Percentiles rank a stretch among this genome's conserved stretches.
phyloP scores from a whole-genome alignment of 2,113 vertebrate species.

The Nicator chloris region DNA sequence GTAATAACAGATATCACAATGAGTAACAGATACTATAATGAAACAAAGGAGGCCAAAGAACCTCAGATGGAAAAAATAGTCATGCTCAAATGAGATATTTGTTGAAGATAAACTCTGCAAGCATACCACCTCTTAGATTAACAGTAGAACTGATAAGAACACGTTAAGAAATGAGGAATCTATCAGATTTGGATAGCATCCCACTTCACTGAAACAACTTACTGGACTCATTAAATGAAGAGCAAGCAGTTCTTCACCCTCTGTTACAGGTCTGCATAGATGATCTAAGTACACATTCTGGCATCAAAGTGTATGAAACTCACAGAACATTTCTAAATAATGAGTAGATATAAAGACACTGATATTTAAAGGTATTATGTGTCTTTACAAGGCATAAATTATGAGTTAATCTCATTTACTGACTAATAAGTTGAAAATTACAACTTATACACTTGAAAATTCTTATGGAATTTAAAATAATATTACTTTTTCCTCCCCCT shows the following conservation, averaged over 20 bases:
- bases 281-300: not conserved
- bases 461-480: not conserved
- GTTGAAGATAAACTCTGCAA: not conserved
- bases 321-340: not conserved
- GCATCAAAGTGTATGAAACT: not conserved
- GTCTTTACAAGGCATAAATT: not conserved
- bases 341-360: not conserved
- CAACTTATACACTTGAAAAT: not conserved
- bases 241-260: not conserved
- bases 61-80: not conserved
- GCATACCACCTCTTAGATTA: not conserved
- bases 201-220: not conserved
- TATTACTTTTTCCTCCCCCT: not conserved
- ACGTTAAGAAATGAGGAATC: too few species aligned
- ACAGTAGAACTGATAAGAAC: not conserved
- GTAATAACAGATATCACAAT: not conserved
- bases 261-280: not conserved
- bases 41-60: not conserved
- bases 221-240: not conserved
- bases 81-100: not conserved
- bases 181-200: not conserved
- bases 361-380: not conserved
- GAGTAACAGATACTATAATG: not conserved
- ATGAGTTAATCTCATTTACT: not conserved
- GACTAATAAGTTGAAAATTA: too few species aligned